A percentile compares a stretch with the other conserved stretches of the same genome.
Evolutionary conservation across 2,888 invertebrate species (phyloP).

Genomic region (Amiota communis): DNA sequence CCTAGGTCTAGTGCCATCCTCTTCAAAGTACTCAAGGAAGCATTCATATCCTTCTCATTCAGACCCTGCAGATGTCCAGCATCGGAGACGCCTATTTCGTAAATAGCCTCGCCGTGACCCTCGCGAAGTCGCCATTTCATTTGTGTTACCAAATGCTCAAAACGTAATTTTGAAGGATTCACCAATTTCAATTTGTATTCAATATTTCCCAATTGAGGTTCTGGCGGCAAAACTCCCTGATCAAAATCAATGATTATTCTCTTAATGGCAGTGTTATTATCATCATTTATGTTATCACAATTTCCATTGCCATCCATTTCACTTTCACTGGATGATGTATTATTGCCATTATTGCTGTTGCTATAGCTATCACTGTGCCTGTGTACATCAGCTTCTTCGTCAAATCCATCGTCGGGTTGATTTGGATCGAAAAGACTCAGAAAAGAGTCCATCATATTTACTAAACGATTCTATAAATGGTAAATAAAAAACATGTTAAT

Average conservation of each 20-base stretch:
- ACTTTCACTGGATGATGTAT: slow-evolving; percentile 48
- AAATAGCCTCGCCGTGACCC: slow-evolving; percentile 97
- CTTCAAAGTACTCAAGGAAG: slow-evolving; percentile 87
- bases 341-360: slow-evolving; percentile 20
- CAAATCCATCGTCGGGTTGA: slow-evolving; percentile 69
- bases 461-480: slow-evolving; percentile 1
- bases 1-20: slow-evolving; percentile 91
- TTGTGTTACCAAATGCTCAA: slow-evolving; percentile 98
- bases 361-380: slow-evolving; percentile 55
- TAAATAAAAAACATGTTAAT: too few species aligned
- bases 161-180: slow-evolving; percentile 90
- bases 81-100: slow-evolving; percentile 96
- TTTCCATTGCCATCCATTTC: slow-evolving; percentile 47
- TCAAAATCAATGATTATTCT: slow-evolving; percentile 75
- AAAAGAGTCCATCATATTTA: slow-evolving; percentile 83
- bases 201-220: slow-evolving; percentile 94
- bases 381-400: slow-evolving; percentile 63
- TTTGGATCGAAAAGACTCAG: slow-evolving; percentile 86
- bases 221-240: slow-evolving; percentile 86
- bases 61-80: slow-evolving; percentile 91
- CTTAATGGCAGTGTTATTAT: slow-evolving; percentile 56
- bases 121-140: slow-evolving; percentile 98
- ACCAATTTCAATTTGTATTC: slow-evolving; percentile 97
- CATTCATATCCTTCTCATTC: slow-evolving; percentile 86
- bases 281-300: slow-evolving; percentile 53